Evolutionary conservation across 2,888 invertebrate species (phyloP), one percentile per base, ranked within the genome.

Genomic region (Hirtodrosophila duncani): DNA sequence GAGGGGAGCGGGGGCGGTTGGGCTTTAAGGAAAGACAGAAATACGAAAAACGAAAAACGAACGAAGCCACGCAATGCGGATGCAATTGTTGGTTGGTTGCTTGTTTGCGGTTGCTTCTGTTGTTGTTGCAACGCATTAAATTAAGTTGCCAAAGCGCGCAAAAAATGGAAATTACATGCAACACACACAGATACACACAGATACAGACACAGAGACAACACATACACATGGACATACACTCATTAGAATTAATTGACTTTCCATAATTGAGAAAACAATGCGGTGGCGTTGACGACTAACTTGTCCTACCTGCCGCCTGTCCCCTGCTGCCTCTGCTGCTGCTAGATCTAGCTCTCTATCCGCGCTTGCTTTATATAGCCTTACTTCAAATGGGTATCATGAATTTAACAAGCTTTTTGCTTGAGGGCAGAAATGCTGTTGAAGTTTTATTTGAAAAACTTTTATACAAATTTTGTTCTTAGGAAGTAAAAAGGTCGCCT

Each of bases 161-260:
- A 80, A 82, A 77, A 82, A 82, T 83, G 82, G 77, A 82, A 82
- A 81, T 81, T 70, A 79, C 77, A 81, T 74, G 78, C 78, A 64
- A 53, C 64, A 38, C 46, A 53, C 46, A 56, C 44, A 52, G 30
- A 62, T 44, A 62, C 24, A 44, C 13, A 46, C 34, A 18, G 20
- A 45, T 27, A 59, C 36, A 49, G 37, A 45, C 10, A 26, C 34
- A 46, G 41, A 48, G 50, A 20, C 21, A 36, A 41, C 17, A 41
- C 36, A 29, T 10, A 31, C 10, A 20, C 5, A 24, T 9, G 21
- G 24, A 38, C 48, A 51, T 49, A 63, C 55, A 59, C 77, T 62
- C 71, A 75, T 75, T 81, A 82, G 82, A 83, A 83, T 82, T 82
- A 82, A 82, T 83, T 83, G 82, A 82, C 83, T 82, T 78, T 70